Conservation (phyloP, 1,140 invertebrate genomes). For the Bombus impatiens region DNA sequence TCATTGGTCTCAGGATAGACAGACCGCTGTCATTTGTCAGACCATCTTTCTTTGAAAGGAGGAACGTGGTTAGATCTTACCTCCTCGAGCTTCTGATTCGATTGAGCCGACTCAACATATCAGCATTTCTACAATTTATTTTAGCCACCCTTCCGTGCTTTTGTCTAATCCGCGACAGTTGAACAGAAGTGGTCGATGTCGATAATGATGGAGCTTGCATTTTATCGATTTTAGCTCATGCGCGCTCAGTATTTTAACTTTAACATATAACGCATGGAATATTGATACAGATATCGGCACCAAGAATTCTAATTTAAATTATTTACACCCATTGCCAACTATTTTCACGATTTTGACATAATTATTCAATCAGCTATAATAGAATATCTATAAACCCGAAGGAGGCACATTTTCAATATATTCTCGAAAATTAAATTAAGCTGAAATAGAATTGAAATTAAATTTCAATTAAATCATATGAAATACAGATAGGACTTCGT, state of each 20-base stretch:
- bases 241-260: too few relatives aligned
- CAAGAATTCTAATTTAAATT: too few relatives aligned
- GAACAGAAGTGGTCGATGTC: too few relatives aligned
- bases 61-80: constrained; percentile 45
- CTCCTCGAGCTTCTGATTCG: constrained; percentile 44
- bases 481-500: neutral
- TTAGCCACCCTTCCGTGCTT: neutral
- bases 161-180: neutral
- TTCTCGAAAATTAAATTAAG: neutral
- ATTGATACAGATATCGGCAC: too few relatives aligned
- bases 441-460: neutral
- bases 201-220: too few relatives aligned
- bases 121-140: constrained; percentile 47
- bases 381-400: neutral
- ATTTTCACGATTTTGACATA: neutral
- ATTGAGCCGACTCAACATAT: constrained; percentile 45
- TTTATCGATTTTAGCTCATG: neutral
- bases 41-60: constrained; percentile 41
- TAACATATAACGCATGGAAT: too few relatives aligned
- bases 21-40: constrained; percentile 74
- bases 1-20: constrained; percentile 71
- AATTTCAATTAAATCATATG: neutral
- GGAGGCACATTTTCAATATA: neutral
- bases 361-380: neutral
- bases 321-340: too few relatives aligned